These are phyloP conservation scores for Lemur catta DNA, from an alignment of 2,797 vertebrate genomes.

Conservation along the genomic window DNA sequence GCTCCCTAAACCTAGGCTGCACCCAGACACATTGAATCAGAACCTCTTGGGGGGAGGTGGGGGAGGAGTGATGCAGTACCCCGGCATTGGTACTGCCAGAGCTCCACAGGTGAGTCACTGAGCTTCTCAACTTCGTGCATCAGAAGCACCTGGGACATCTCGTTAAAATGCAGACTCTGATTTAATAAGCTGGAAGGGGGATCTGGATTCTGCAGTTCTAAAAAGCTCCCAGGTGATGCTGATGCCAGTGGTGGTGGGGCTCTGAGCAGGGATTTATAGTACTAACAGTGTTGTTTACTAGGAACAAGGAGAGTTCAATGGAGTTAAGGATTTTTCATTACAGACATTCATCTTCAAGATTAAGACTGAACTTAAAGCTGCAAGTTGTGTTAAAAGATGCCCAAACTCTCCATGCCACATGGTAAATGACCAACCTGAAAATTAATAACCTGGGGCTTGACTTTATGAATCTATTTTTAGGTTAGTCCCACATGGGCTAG, in stretches of 20 bases:
- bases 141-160: background rate
- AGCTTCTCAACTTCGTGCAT: background rate
- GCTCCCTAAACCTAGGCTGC: background rate
- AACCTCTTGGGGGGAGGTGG: background rate
- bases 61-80: too few relatives aligned
- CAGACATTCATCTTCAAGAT: background rate
- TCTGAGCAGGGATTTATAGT: background rate
- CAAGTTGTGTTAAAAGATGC: background rate
- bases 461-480: background rate
- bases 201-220: background rate
- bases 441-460: background rate
- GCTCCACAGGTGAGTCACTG: background rate
- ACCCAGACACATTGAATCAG: background rate
- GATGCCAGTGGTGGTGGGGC: background rate
- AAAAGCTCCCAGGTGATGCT: background rate
- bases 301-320: background rate
- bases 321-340: background rate
- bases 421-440: background rate
- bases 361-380: background rate
- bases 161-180: background rate
- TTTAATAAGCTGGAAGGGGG: background rate
- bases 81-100: accelerated
- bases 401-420: background rate
- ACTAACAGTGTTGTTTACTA: background rate
- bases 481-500: background rate